Conservation (phyloP, 2,797 vertebrate genomes). For the Sebastes trivittatus region DNA sequence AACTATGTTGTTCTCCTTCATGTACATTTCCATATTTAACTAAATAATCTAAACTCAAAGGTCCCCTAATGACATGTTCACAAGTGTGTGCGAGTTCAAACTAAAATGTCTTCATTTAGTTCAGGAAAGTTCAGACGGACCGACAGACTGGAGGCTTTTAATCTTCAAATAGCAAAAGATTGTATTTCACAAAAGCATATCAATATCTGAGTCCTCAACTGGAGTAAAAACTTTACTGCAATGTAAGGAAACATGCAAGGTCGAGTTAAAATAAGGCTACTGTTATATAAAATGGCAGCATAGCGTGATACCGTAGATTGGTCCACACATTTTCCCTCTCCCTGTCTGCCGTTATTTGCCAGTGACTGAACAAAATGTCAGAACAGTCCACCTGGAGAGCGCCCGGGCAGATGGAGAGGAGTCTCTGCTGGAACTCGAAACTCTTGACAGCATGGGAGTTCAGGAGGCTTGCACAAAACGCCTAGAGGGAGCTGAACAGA, state of each 20-base stretch:
- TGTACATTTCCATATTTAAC: too few relatives aligned
- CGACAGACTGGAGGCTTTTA: neutral
- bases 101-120: neutral
- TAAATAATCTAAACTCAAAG: too few relatives aligned
- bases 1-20: too few relatives aligned
- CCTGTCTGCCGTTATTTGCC: conserved; percentile 32
- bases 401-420: conserved; percentile 53
- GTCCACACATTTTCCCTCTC: neutral
- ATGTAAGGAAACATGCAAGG: neutral
- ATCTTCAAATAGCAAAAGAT: neutral
- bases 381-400: conserved; percentile 46
- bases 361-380: conserved; percentile 59
- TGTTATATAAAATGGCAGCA: conserved; percentile 9
- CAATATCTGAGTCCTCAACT: neutral
- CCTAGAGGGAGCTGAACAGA: conserved; percentile 33
- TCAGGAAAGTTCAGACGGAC: neutral
- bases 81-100: neutral
- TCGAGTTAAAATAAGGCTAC: neutral
- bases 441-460: conserved; percentile 45
- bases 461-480: conserved; percentile 31
- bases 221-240: neutral
- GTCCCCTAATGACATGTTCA: neutral
- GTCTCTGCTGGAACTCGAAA: conserved; percentile 54
- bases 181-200: neutral
- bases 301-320: neutral